A percentile compares a stretch with the other conserved stretches of the same genome.
These are phyloP conservation scores for Steinernema scapterisci DNA, from an alignment of 2,888 invertebrate species.

Conservation along the genomic window DNA sequence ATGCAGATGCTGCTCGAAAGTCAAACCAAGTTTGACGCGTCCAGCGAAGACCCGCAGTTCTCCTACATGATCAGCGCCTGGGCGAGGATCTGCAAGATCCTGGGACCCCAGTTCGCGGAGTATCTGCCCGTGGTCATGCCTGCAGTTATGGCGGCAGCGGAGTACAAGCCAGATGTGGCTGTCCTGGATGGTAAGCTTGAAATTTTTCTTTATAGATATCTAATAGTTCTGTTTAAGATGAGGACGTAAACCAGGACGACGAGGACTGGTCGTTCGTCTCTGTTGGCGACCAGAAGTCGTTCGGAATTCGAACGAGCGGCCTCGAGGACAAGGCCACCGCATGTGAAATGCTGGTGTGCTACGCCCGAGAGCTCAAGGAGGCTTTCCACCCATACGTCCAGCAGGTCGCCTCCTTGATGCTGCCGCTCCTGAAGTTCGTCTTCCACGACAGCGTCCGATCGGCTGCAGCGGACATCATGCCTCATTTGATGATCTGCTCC, in stretches of 20 bases:
- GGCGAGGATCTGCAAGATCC: slow-evolving; percentile 96
- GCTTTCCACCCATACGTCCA: slow-evolving; percentile 77
- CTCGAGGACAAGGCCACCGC: slow-evolving; percentile 94
- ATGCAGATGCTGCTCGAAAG: slow-evolving; percentile 92
- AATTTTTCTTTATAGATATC: not conserved
- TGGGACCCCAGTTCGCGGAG: slow-evolving; percentile 77
- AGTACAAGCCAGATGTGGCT: slow-evolving; percentile 90
- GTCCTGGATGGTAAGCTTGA: slow-evolving; percentile 79
- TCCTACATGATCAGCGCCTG: slow-evolving; percentile 97
- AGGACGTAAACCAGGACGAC: slow-evolving; percentile 87
- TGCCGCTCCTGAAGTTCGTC: slow-evolving; percentile 86
- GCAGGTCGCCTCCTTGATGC: slow-evolving; percentile 72
- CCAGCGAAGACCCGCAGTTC: slow-evolving; percentile 71
- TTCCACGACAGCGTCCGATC: slow-evolving; percentile 88
- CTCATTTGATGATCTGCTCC: slow-evolving; percentile 84
- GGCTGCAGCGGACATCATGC: slow-evolving; percentile 88
- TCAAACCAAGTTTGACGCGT: slow-evolving; percentile 67
- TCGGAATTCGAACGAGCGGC: slow-evolving; percentile 89
- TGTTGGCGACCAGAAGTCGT: slow-evolving; percentile 85
- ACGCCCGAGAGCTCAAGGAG: slow-evolving; percentile 88
- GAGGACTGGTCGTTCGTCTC: slow-evolving; percentile 94
- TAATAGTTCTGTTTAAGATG: slow-evolving; percentile 71
- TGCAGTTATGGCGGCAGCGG: slow-evolving; percentile 87
- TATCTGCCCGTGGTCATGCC: slow-evolving; percentile 94
- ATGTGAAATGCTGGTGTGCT: slow-evolving; percentile 93